phyloP scores from a whole-genome alignment of 2,888 invertebrate species.

The Cataglyphis albicans region DNA sequence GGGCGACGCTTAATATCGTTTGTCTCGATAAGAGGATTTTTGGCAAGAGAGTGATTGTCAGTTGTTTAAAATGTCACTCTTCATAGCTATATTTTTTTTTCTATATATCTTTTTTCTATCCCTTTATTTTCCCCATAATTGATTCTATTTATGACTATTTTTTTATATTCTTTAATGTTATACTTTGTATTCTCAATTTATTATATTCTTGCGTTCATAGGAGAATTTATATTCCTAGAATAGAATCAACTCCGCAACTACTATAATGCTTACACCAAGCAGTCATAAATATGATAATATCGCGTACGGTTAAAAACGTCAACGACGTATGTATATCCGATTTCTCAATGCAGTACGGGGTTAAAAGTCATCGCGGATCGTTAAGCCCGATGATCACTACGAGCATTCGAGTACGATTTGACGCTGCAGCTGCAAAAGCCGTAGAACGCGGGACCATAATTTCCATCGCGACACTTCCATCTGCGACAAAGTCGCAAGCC shows the following conservation, averaged over 20 bases:
- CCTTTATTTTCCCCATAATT: no score
- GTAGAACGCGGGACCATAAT: conserved; percentile 57
- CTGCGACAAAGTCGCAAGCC: conserved; percentile 34
- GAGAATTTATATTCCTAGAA: neutral
- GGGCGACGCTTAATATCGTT: neutral
- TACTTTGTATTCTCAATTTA: no score
- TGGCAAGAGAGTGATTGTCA: neutral
- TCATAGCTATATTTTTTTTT: neutral
- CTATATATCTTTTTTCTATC: no score
- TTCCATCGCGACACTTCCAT: conserved; percentile 63
- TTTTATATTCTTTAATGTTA: neutral
- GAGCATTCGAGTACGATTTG: conserved; percentile 39
- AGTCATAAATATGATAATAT: neutral
- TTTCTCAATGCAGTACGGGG: neutral
- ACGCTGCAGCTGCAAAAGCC: conserved; percentile 22
- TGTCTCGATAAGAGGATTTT: neutral
- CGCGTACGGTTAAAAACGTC: neutral
- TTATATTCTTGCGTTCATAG: neutral
- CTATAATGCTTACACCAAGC: neutral
- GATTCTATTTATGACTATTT: neutral
- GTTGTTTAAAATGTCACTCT: conserved; percentile 4
- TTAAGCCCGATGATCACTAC: conserved; percentile 38
- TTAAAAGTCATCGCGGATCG: conserved; percentile 15
- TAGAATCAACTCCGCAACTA: neutral
- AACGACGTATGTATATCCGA: neutral